Evolutionary conservation across 2,797 vertebrate species (phyloP).

Genomic region (Enteromius mattozi): DNA sequence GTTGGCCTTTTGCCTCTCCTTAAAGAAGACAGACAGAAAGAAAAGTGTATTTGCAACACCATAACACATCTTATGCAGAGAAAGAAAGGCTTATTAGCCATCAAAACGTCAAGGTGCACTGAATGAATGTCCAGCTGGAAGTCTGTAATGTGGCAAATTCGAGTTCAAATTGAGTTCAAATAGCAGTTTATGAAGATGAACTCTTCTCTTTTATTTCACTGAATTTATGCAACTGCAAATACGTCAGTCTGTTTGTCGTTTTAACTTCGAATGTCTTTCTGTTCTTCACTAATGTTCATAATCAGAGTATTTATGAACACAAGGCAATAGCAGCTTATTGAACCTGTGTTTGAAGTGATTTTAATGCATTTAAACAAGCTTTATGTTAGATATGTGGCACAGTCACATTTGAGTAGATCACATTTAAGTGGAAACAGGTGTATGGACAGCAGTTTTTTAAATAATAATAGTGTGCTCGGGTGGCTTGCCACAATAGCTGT

Average conservation of each 20-base stretch:
- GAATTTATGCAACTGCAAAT: neutral
- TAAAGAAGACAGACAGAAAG: neutral
- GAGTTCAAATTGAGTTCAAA: conserved; percentile 35
- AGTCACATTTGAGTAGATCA: neutral
- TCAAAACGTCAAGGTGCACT: conserved; percentile 12
- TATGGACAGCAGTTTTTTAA: neutral
- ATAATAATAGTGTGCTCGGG: neutral
- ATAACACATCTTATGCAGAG: neutral
- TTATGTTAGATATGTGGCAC: neutral
- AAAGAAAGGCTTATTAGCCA: conserved; percentile 20
- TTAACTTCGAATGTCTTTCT: neutral
- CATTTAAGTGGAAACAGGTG: neutral
- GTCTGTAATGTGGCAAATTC: conserved; percentile 26
- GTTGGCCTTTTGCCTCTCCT: conserved; percentile 22
- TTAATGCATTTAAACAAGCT: conserved; percentile 7
- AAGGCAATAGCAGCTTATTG: neutral
- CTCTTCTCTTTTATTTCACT: neutral
- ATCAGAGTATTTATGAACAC: conserved; percentile 23
- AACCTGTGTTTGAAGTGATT: neutral
- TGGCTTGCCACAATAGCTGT: neutral
- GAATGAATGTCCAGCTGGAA: conserved; percentile 31
- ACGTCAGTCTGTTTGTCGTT: conserved; percentile 7
- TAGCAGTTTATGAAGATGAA: conserved; percentile 35
- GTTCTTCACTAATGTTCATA: conserved; percentile 32
- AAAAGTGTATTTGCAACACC: neutral